Conservation (phyloP, 2,113 vertebrate species). For the Willisornis vidua region DNA sequence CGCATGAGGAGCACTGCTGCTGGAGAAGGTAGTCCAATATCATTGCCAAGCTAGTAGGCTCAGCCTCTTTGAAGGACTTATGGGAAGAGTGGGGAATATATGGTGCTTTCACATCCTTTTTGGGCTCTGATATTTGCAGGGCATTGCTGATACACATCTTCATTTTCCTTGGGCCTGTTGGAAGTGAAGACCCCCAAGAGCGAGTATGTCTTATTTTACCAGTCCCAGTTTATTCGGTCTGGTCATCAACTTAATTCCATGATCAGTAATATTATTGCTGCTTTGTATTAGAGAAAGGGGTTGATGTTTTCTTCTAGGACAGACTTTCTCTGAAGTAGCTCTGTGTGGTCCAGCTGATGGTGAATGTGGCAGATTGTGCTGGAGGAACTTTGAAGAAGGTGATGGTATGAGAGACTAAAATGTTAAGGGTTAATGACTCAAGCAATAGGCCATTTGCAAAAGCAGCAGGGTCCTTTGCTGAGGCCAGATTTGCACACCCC, state of each 20-base stretch:
- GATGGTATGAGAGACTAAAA: not conserved
- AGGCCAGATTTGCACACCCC: not conserved
- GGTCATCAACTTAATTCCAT: not conserved
- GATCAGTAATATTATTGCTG: not conserved
- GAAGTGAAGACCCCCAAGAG: not conserved
- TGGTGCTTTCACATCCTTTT: not conserved
- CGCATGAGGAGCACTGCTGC: not conserved
- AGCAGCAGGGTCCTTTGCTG: not conserved
- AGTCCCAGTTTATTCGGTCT: not conserved
- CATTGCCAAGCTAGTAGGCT: not conserved
- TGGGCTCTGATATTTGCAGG: not conserved
- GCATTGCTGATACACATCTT: not conserved
- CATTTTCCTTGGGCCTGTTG: not conserved
- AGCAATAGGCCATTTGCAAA: not conserved
- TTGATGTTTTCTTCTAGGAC: not conserved
- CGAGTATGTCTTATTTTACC: not conserved
- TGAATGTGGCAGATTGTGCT: fast-evolving
- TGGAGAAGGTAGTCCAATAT: not conserved
- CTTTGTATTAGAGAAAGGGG: not conserved
- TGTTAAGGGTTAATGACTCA: not conserved
- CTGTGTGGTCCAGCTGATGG: not conserved
- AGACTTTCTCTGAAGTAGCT: not conserved
- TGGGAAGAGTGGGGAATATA: not conserved
- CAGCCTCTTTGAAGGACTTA: not conserved
- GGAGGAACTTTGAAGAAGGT: not conserved